A percentile compares a stretch with the other conserved stretches of the same genome.
phyloP scores from a whole-genome alignment of 2,797 vertebrate species.

The Stomatorhinus walkeri region DNA sequence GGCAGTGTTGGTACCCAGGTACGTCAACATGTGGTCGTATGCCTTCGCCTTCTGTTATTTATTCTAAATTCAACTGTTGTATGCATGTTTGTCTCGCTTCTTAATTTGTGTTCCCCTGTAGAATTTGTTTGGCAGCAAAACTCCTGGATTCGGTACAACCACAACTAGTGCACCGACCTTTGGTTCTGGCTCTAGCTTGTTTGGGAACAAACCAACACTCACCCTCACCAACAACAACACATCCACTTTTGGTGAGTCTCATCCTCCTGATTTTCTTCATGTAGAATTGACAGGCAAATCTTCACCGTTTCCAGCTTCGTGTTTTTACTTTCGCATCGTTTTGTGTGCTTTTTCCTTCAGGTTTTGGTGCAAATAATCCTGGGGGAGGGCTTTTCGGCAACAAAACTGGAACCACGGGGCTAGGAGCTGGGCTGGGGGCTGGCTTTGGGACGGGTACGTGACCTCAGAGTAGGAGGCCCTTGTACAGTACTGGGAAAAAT shows the following conservation, averaged over 20 bases:
- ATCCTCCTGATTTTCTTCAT: neutral
- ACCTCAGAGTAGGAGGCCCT: neutral
- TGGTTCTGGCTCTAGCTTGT: constrained; percentile 77
- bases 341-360: constrained; percentile 45
- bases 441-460: constrained; percentile 82
- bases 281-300: neutral
- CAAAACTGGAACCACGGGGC: constrained; percentile 73
- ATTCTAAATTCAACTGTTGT: neutral
- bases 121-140: constrained; percentile 85
- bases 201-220: constrained; percentile 75
- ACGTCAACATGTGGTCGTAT: constrained; percentile 11
- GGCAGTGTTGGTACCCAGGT: constrained; percentile 77
- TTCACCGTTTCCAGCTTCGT: neutral
- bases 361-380: constrained; percentile 72
- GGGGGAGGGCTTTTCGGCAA: constrained; percentile 80
- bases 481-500: neutral
- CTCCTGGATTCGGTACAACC: constrained; percentile 80
- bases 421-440: constrained; percentile 77
- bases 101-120: constrained; percentile 32
- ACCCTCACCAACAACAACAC: constrained; percentile 63
- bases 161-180: constrained; percentile 90
- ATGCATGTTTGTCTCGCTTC: neutral
- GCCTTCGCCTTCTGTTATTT: neutral
- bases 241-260: constrained; percentile 61
- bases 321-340: neutral